phyloP scores from a whole-genome alignment of 2,113 vertebrate species.

The Psittacara wagleri region DNA sequence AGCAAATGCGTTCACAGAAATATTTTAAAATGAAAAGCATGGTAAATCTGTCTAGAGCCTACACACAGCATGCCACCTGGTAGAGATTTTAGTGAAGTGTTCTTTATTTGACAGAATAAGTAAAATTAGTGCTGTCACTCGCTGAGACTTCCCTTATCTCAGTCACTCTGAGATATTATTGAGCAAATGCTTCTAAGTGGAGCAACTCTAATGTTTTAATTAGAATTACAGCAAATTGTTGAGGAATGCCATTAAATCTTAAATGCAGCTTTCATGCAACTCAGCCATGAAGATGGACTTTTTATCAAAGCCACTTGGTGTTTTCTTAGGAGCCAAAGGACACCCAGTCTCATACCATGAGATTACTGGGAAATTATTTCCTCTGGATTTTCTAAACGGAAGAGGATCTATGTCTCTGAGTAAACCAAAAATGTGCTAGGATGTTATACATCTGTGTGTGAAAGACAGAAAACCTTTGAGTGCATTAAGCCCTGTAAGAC shows the following conservation, averaged over 20 bases:
- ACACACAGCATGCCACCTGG: constrained; percentile 60
- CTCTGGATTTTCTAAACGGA: not conserved
- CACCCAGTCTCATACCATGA: not conserved
- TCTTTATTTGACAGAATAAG: constrained; percentile 32
- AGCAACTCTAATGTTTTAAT: not conserved
- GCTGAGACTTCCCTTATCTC: not conserved
- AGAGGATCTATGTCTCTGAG: not conserved
- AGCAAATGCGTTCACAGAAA: constrained; percentile 47
- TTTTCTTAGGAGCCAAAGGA: not conserved
- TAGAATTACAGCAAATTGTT: not conserved
- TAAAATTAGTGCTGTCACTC: constrained; percentile 46
- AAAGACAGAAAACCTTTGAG: not conserved
- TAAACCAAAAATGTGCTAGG: not conserved
- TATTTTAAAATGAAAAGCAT: constrained; percentile 70
- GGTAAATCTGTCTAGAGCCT: constrained; percentile 67
- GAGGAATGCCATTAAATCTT: not conserved
- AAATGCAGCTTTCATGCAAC: not conserved
- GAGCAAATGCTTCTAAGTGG: not conserved
- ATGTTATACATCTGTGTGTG: not conserved
- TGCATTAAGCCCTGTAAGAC: not conserved
- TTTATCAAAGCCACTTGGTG: rapidly evolving
- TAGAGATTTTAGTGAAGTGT: constrained; percentile 66
- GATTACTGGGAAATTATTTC: not conserved
- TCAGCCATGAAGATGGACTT: not conserved
- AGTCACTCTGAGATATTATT: not conserved